Conservation (phyloP, 2,113 vertebrate genomes). For the Catharus fuscescens region DNA sequence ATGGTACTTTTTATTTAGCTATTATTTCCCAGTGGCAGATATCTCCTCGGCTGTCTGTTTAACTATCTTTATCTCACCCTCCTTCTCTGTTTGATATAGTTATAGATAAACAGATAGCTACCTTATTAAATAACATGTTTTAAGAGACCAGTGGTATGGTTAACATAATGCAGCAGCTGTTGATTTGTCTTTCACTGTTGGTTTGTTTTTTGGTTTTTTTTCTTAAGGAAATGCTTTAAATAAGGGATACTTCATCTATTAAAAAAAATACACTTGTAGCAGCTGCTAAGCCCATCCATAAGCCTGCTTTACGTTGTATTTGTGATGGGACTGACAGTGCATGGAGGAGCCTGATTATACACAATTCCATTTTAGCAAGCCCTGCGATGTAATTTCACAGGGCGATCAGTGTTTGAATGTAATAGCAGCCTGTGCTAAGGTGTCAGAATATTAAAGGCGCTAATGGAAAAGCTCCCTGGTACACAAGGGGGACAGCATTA, state of each 20-base stretch:
- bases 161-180: conserved; percentile 71
- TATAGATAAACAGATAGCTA: conserved; percentile 74
- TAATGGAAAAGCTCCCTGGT: conserved; percentile 99
- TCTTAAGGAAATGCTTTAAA: conserved; percentile 78
- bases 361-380: conserved; percentile 84
- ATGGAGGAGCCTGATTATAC: conserved; percentile 92
- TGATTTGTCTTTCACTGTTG: conserved; percentile 67
- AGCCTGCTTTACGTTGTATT: conserved; percentile 82
- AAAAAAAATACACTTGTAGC: conserved; percentile 86
- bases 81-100: conserved; percentile 64
- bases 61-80: conserved; percentile 67
- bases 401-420: conserved; percentile 91
- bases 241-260: conserved; percentile 85
- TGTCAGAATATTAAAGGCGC: conserved; percentile 98
- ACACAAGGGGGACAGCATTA: conserved; percentile 92
- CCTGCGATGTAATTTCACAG: conserved; percentile 88
- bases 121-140: conserved; percentile 73
- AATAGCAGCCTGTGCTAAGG: conserved; percentile 89
- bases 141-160: conserved; percentile 54
- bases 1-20: conserved; percentile 67
- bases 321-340: conserved; percentile 89
- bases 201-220: conserved; percentile 30
- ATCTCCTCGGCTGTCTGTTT: conserved; percentile 64
- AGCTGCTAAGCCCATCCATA: conserved; percentile 83
- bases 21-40: conserved; percentile 66